Evolutionary conservation across 2,113 vertebrate species (phyloP), one percentile per base, ranked within the genome.

Genomic region (Chaetura pelagica): DNA sequence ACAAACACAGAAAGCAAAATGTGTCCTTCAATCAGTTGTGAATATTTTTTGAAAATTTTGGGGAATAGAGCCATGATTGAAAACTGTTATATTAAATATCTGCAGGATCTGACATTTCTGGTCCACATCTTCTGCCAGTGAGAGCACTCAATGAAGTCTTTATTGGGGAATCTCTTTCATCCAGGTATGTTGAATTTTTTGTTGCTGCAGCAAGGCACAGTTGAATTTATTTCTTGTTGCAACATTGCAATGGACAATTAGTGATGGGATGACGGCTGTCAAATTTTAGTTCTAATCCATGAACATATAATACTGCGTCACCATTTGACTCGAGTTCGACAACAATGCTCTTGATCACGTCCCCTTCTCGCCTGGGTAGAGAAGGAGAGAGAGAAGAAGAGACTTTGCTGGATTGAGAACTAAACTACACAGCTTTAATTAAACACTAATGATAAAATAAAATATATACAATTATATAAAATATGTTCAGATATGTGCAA

Each of bases 81-180:
- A 64, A 81, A 49, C 40, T 35, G 3, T 34, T 90, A 2, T 32
- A 23, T 90, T 93, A 3, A 30, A 89, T 98, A 68, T 96, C 89
- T 94, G 26, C 69, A 93, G 97, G 95, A 24, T 95, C 97, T 13
- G 97, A 97, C 51, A 79, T 97, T 89, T 98, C 98, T 84, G 97
- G 98, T 92, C 98, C 99, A 6, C 98, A 98, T 48, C 98, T 99
- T 55, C 98, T 99, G 54, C 99, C 99, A 7, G 97, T 99, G 84
- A 98, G 99, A 95, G 98, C 99, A 38, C 98, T 99, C 69, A 99
- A 99, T 90, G 99, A 99, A 96, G 98, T 99, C 97, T 99, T 99
- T 97, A 99, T 99, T 73, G 99, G 99, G 73, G 99, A 99, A 67
- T 99, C 99, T 85, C 98, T 99, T 54, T 99, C 99, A 49, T 99